A percentile compares a stretch with the other conserved stretches of the same genome.
Evolutionary conservation across 2,888 invertebrate genomes (phyloP).

Genomic region (Aplocera efformata): DNA sequence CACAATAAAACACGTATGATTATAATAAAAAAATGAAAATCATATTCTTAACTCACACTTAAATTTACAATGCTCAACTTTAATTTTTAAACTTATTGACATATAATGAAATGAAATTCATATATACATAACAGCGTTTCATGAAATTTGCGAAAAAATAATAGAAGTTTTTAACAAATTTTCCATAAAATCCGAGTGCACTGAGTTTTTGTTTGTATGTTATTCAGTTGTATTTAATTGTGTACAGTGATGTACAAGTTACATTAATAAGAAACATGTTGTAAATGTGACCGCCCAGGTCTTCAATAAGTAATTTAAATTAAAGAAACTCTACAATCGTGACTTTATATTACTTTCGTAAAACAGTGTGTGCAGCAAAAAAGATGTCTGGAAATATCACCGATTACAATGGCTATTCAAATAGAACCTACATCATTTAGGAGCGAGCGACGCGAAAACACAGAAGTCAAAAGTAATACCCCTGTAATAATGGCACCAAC

Average conservation of each 20-base stretch:
- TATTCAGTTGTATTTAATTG: too few relatives aligned
- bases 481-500: constrained; percentile 81
- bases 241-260: too few relatives aligned
- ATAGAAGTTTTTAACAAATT: background rate
- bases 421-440: constrained; percentile 37
- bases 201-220: too few relatives aligned
- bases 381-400: constrained; percentile 14
- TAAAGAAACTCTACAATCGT: too few relatives aligned
- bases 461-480: constrained; percentile 62
- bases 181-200: background rate
- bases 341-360: too few relatives aligned
- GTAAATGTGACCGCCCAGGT: too few relatives aligned
- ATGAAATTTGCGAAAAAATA: background rate
- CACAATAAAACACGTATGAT: constrained; percentile 53
- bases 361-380: constrained; percentile 4
- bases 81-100: constrained; percentile 33
- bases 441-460: constrained; percentile 57
- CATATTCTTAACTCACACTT: constrained; percentile 57
- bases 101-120: constrained; percentile 50
- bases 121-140: constrained; percentile 38
- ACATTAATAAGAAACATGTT: too few relatives aligned
- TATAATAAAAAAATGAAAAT: constrained; percentile 56
- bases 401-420: constrained; percentile 22
- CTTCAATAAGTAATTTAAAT: too few relatives aligned
- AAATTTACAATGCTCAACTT: constrained; percentile 67